Conservation (phyloP, 2,888 invertebrate species). For the Corbicula japonica region DNA sequence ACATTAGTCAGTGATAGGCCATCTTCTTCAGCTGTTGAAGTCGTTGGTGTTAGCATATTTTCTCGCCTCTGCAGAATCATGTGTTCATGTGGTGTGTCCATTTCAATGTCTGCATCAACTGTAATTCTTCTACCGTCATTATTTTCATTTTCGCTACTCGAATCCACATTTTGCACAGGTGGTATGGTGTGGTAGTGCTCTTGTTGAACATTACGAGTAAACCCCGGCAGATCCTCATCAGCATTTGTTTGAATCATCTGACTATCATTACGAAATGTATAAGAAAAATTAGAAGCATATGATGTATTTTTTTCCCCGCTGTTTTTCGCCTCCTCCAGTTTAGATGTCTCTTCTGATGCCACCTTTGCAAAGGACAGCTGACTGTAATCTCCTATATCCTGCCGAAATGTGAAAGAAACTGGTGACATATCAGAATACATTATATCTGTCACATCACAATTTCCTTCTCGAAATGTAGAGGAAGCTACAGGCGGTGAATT, state of each 20-base stretch:
- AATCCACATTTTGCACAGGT: too few relatives aligned
- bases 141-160: background rate
- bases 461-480: slow-evolving; percentile 49
- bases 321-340: slow-evolving; percentile 17
- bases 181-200: too few relatives aligned
- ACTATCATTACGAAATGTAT: slow-evolving; percentile 64
- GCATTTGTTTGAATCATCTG: slow-evolving; percentile 55
- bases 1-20: slow-evolving; percentile 57
- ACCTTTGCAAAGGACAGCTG: slow-evolving; percentile 36
- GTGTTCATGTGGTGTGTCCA: background rate
- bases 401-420: slow-evolving; percentile 34
- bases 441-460: slow-evolving; percentile 5
- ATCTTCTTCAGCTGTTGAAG: slow-evolving; percentile 30
- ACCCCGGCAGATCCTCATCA: slow-evolving; percentile 59
- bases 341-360: slow-evolving; percentile 14
- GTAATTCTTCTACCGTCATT: slow-evolving; percentile 1
- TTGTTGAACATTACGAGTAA: slow-evolving; percentile 26
- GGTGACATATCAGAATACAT: slow-evolving; percentile 45
- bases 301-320: slow-evolving; percentile 31
- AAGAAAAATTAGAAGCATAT: slow-evolving; percentile 52
- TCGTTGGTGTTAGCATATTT: slow-evolving; percentile 8
- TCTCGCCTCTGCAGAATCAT: slow-evolving; percentile 1
- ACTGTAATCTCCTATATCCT: slow-evolving; percentile 34
- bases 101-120: slow-evolving; percentile 26
- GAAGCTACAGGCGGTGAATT: slow-evolving; percentile 56